These are phyloP conservation scores for Spongilla lacustris DNA, from an alignment of 37 sponge, comb jelly and placozoan species.

Conservation along the genomic window DNA sequence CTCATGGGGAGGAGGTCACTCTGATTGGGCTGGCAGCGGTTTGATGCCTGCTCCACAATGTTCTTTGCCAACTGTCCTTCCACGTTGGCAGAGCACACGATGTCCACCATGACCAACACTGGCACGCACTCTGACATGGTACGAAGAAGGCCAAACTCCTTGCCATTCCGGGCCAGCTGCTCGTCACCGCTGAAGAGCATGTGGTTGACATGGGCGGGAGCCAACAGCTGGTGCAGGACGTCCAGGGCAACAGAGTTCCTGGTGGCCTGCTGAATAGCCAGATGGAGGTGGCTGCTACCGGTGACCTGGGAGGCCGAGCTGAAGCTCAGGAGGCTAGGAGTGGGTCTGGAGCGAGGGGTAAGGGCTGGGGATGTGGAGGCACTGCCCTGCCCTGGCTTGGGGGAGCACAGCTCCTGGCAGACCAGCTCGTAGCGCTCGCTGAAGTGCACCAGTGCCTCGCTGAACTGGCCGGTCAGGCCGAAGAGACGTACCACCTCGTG, in stretches of 20 bases:
- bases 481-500: constrained; percentile 85
- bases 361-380: background rate
- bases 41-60: constrained; percentile 52
- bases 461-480: constrained; percentile 68
- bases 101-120: constrained; percentile 72
- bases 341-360: constrained; percentile 9
- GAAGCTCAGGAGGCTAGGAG: background rate
- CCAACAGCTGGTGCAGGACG: constrained; percentile 61
- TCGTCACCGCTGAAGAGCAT: constrained; percentile 81
- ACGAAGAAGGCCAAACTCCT: constrained; percentile 33
- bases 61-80: constrained; percentile 40
- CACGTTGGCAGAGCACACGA: constrained; percentile 54
- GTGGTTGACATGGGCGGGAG: constrained; percentile 32
- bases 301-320: background rate
- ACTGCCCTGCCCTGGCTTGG: background rate
- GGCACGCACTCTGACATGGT: constrained; percentile 55
- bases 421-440: constrained; percentile 65
- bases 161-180: constrained; percentile 40
- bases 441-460: constrained; percentile 72
- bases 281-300: constrained; percentile 34
- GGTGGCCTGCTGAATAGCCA: constrained; percentile 60
- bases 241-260: constrained; percentile 50
- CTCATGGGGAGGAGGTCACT: background rate
- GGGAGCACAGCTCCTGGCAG: constrained; percentile 40
- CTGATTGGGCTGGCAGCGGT: constrained; percentile 9